Evolutionary conservation across 2,113 vertebrate species (phyloP).

Genomic region (Mobula hypostoma): DNA sequence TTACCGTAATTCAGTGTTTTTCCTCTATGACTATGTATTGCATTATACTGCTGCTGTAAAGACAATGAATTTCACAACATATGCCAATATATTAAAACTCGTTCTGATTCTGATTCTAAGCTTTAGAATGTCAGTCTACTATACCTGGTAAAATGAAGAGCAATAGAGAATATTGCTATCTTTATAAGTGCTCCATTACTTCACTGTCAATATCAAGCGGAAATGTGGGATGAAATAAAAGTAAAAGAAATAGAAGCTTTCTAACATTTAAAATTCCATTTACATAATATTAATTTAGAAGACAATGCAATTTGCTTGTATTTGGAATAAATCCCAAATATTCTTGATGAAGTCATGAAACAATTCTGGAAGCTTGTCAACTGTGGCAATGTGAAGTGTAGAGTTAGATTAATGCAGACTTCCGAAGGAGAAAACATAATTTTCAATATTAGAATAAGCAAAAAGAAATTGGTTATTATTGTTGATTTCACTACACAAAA

Average conservation of each 20-base stretch:
- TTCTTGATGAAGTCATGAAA: neutral
- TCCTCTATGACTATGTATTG: no score
- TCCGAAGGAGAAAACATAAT: neutral
- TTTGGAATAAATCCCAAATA: neutral
- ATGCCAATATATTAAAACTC: no score
- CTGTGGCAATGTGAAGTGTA: neutral
- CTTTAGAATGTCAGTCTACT: neutral
- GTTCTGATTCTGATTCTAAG: no score
- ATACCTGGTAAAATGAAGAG: neutral
- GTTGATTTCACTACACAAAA: neutral
- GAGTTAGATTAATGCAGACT: neutral
- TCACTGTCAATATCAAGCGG: neutral
- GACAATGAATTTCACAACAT: no score
- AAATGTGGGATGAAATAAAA: neutral
- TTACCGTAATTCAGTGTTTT: no score
- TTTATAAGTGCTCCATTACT: neutral
- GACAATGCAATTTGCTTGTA: neutral
- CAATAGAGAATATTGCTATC: neutral
- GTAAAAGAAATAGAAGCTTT: neutral
- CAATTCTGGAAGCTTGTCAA: neutral
- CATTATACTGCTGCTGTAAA: no score
- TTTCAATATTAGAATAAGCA: neutral
- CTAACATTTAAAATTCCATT: neutral
- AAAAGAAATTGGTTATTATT: neutral
- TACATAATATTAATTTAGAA: neutral